Base-by-base conservation (phyloP, 2,797 vertebrate genomes). In the Miichthys miiuy region DNA sequence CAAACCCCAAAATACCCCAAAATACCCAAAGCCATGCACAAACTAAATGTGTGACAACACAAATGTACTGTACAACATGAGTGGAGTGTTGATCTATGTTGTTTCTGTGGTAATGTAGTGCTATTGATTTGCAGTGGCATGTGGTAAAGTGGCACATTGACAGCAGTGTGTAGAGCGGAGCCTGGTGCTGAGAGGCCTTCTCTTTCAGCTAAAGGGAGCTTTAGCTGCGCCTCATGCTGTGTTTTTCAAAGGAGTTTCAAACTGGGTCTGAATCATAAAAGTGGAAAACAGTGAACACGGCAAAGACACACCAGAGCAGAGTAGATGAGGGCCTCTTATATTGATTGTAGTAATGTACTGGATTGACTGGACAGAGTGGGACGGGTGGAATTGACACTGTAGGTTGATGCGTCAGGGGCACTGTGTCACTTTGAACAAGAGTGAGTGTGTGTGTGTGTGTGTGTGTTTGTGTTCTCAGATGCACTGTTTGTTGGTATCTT, bases 401-500 rank as follows among this genome's bases (percentile, higher is more conserved):
- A 79, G 64, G 73, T 68, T 71, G 48, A 62, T 68, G 48, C 10
- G 44, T 73, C 71, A 38, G 20, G 76, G 47, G 60, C 8, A 38
- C 34, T 38, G 34, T 38, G 34, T 38, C 34, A 52, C 61, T 81
- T 38, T 61, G 44, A 20, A 52, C 60, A 20, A 21, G 44, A 18
- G 61, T 3, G 20, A 16, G 20, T 16, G 42, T 2, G 12, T 1
- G 9, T 66, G 44, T 21, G 44, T 21, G 23, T 21, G 55, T 66
- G 52, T 54, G 54, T 52, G 42, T 75, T 46, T 46, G 50, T 56
- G 30, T 30, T n/a, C 25, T 34, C 6, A 20, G 21, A 30, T 30
- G 77, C 65, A 96, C 96, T 97, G 96, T 14, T 96, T 93, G 0
- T 96, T 91, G 23, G 95, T 93, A 4, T 96, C 96, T n/a, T 91